Evolutionary conservation across 2,888 invertebrate species (phyloP).

Genomic region (Acanthopleura granulata): DNA sequence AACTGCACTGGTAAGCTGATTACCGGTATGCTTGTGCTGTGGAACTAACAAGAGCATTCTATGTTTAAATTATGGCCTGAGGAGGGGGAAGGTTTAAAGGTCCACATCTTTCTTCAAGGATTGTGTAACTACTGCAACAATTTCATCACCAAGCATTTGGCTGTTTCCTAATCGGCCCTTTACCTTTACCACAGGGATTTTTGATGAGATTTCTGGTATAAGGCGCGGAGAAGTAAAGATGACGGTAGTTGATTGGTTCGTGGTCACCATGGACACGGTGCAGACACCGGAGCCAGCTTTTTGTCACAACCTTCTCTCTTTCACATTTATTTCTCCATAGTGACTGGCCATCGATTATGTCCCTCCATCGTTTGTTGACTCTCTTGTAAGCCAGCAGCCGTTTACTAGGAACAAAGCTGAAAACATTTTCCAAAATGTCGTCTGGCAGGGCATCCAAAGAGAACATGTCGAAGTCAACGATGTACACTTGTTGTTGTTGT

Average conservation of each 20-base stretch:
- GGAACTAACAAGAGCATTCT: too few relatives aligned
- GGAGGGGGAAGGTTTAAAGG: too few relatives aligned
- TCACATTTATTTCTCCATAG: slow-evolving; percentile 44
- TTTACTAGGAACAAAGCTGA: background rate
- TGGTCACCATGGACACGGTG: slow-evolving; percentile 15
- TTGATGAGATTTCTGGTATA: slow-evolving; percentile 40
- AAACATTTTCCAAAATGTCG: slow-evolving; percentile 11
- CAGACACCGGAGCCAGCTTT: background rate
- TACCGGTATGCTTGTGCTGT: too few relatives aligned
- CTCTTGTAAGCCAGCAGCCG: background rate
- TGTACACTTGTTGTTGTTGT: too few relatives aligned
- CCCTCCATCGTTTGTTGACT: slow-evolving; percentile 38
- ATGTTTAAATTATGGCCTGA: too few relatives aligned
- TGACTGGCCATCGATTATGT: slow-evolving; percentile 29
- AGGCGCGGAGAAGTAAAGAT: slow-evolving; percentile 39
- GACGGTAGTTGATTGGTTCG: slow-evolving; percentile 32
- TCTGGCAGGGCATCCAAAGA: slow-evolving; percentile 7
- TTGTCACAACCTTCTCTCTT: slow-evolving; percentile 20
- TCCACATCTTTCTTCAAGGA: too few relatives aligned
- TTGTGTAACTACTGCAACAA: too few relatives aligned
- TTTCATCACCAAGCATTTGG: too few relatives aligned
- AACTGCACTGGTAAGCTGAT: too few relatives aligned
- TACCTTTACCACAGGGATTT: slow-evolving; percentile 43
- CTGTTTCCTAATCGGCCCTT: background rate
- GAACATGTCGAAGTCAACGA: background rate